Percentiles rank a stretch among this genome's conserved stretches.
phyloP scores from a whole-genome alignment of 1,140 invertebrate genomes.

The Drosophila nebulosa region DNA sequence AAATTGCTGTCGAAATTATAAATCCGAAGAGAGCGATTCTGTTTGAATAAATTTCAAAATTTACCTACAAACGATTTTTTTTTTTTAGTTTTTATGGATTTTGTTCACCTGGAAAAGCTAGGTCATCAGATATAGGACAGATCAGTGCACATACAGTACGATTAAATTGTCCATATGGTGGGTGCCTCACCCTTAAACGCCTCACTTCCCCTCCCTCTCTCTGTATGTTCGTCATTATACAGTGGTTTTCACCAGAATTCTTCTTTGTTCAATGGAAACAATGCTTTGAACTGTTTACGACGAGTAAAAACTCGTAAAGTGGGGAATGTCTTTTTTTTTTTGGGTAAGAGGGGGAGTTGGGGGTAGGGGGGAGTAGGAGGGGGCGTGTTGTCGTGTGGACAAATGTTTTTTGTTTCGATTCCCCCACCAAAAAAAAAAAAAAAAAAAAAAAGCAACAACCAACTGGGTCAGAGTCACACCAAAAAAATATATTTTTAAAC shows the following conservation, averaged over 20 bases:
- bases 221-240: conserved; percentile 2
- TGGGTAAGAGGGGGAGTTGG: not conserved
- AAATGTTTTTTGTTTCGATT: conserved; percentile 52
- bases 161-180: conserved; percentile 1
- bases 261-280: conserved; percentile 56
- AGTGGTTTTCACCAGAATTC: conserved; percentile 43
- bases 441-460: conserved; percentile 22
- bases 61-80: not conserved
- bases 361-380: not conserved
- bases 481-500: conserved; percentile 5
- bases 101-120: not conserved
- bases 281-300: conserved; percentile 53
- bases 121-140: conserved; percentile 9
- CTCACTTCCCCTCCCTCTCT: not conserved
- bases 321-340: conserved; percentile 6
- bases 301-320: conserved; percentile 32
- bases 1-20: not conserved
- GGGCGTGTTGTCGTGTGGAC: conserved; percentile 47
- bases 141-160: conserved; percentile 8
- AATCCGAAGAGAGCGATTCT: not conserved
- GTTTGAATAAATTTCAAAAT: not conserved
- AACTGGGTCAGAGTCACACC: conserved; percentile 14
- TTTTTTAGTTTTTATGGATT: not conserved
- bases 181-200: not conserved
- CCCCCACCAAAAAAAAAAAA: not conserved